Evolutionary conservation across 2,113 vertebrate species (phyloP), one percentile per base, ranked within the genome.

Genomic region (Eptesicus fuscus): DNA sequence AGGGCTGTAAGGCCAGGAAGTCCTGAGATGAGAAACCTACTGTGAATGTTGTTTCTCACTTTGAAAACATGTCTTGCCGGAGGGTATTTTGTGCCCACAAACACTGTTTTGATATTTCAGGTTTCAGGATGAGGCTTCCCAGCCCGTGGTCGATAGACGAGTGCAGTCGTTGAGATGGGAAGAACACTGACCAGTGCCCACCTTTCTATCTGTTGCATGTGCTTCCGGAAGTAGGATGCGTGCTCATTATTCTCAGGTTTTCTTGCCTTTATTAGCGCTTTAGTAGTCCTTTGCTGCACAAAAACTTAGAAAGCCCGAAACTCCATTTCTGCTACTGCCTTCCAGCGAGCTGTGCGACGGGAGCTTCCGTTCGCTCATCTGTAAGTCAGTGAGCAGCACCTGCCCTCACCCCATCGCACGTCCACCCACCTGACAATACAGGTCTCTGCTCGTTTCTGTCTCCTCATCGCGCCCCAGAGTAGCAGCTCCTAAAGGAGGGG

Each of bases 11-110:
- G 59, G n/a, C 86, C 70, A 83, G 92, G 73, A 84, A 63, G 82
- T 61, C 82, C 56, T 80, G 17, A 92, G 91, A 87, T 49, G 80
- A 90, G 85, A 95, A 88, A 35, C 49, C n/a, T n/a, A 16, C 47
- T 28, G 51, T 47, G 37, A 83, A 28, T 40, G 22, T n/a, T 13
- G 23, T 63, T 92, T 92, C 88, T 95, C 18, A 4, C 82, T 90
- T 90, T 86, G 78, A 82, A 86, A 92, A 13, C 35, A 23, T 74
- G 69, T 78, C 83, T 95, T 70, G 70, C 89, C 47, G 74, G 61
- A 9, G 71, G 53, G 12, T 74, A 11, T 88, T 78, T 79, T 69
- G 65, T 71, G 20, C 49, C 59, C 74, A 53, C 37, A 82, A 86
- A 65, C 44, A 35, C 30, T 69, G 49, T 25, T 30, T 59, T 61